Base-by-base conservation (phyloP, 2,113 vertebrate genomes). In the Murina feae region DNA sequence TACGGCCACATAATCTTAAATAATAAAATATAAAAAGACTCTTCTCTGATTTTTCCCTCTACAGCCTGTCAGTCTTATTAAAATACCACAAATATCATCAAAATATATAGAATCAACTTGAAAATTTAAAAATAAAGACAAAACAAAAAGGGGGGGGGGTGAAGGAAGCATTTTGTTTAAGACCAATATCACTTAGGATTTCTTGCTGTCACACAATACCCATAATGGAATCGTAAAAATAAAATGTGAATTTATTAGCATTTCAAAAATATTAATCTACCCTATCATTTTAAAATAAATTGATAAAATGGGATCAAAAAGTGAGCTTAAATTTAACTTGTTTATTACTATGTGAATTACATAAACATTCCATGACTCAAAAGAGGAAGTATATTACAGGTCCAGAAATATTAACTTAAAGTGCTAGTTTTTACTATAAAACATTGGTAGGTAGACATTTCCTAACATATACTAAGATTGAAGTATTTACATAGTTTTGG, bases 101-200 rank as follows among this genome's bases (percentile, higher is more conserved):
- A 95, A 90, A 30, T 87, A 71, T 18, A 91, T 42, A 42, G 6
- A 87, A 91, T 44, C 53, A 95, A 94, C 58, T 65, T 92, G 53
- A 91, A 97, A 95, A 94, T 47, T 55, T 84, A 90, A 96, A 95
- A 86, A 91, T 51, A 88, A 92, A 93, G 85, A 39, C 47, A 92
- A 87, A 51, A 68, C 14, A 4, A 47, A 91, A 83, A 87, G 79
- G 53, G 60, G 69, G 58, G 60, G 32, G n/a, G n/a, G n/a, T n/a
- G n/a, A n/a, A n/a, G n/a, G 60, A 51, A 42, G 23, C 10, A 93
- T 39, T 89, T 75, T 86, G 17, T 53, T 88, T 53, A 80, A 92
- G 65, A 69, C 8, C 14, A 93, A n/a, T 63, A 92, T 13, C 32
- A 74, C 58, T 86, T n/a, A 93, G 7, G n/a, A 86, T 83, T 91